Percentiles rank a stretch among this genome's conserved stretches.
Evolutionary conservation across 2,888 invertebrate genomes (phyloP).

Genomic region (Chrysodeixis includens): DNA sequence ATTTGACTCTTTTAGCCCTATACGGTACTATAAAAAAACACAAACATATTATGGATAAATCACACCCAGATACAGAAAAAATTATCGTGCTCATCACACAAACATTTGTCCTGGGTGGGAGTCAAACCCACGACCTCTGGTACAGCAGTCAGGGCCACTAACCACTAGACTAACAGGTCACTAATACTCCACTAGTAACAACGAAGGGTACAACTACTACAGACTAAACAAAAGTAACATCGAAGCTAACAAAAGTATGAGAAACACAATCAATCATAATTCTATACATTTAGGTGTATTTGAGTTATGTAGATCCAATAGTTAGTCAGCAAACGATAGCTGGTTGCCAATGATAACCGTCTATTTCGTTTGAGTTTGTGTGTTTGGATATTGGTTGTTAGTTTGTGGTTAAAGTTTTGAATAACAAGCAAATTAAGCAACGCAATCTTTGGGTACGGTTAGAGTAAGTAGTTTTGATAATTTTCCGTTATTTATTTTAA

Average conservation of each 20-base stretch:
- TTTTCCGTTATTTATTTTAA: no score
- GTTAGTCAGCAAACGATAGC: slow-evolving; percentile 41
- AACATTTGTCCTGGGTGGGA: no score
- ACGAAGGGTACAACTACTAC: no score
- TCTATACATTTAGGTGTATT: slow-evolving; percentile 26
- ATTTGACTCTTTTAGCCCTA: no score
- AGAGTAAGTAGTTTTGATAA: neutral
- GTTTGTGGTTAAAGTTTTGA: slow-evolving; percentile 5
- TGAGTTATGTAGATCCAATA: slow-evolving; percentile 29
- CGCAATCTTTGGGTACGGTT: neutral
- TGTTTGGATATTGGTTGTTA: slow-evolving; percentile 33
- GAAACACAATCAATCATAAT: slow-evolving; percentile 45
- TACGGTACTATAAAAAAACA: no score
- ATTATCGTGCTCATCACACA: no score
- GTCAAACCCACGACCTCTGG: no score
- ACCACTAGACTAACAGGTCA: no score
- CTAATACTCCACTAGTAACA: no score
- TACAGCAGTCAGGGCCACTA: no score
- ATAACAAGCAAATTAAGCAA: neutral
- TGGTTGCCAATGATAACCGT: slow-evolving; percentile 53
- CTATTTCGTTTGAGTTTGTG: slow-evolving; percentile 55
- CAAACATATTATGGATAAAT: no score
- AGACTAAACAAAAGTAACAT: slow-evolving; percentile 23
- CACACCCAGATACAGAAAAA: no score
- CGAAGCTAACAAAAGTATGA: slow-evolving; percentile 29